phyloP scores from a whole-genome alignment of 23 tunicate species.

The Oikopleura dioica region DNA sequence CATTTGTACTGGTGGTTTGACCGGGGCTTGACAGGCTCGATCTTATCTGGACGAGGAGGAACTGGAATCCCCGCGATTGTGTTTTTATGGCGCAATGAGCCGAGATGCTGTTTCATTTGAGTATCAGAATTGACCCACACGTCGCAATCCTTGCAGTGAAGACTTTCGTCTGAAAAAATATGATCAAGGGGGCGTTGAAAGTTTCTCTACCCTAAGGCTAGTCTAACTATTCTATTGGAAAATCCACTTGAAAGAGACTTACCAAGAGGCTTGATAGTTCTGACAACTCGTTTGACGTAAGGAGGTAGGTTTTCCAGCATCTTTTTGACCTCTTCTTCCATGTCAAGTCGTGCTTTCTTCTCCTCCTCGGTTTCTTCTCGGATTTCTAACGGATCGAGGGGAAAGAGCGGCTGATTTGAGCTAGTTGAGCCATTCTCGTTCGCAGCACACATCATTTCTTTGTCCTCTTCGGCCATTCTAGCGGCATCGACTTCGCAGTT shows the following conservation, averaged over 20 bases:
- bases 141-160: conserved; percentile 59
- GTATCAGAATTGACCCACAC: conserved; percentile 72
- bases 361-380: neutral
- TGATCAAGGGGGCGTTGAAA: neutral
- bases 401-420: neutral
- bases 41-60: conserved; percentile 42
- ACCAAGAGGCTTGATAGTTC: neutral
- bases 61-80: conserved; percentile 55
- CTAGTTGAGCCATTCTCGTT: neutral
- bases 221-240: too few species aligned
- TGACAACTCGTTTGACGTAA: neutral
- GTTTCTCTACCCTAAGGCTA: too few species aligned
- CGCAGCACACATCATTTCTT: neutral
- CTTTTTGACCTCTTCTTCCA: conserved; percentile 1
- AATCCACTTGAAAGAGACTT: too few species aligned
- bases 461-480: neutral
- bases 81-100: conserved; percentile 60
- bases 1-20: conserved; percentile 62
- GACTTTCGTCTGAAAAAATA: conserved; percentile 42
- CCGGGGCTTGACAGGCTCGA: conserved; percentile 33
- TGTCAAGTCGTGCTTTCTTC: neutral
- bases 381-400: neutral
- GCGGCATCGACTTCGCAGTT: neutral
- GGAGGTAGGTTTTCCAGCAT: neutral
- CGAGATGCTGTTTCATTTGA: conserved; percentile 78